A percentile compares a stretch with the other conserved stretches of the same genome.
phyloP scores from a whole-genome alignment of 2,113 vertebrate species.

The Pan paniscus region DNA sequence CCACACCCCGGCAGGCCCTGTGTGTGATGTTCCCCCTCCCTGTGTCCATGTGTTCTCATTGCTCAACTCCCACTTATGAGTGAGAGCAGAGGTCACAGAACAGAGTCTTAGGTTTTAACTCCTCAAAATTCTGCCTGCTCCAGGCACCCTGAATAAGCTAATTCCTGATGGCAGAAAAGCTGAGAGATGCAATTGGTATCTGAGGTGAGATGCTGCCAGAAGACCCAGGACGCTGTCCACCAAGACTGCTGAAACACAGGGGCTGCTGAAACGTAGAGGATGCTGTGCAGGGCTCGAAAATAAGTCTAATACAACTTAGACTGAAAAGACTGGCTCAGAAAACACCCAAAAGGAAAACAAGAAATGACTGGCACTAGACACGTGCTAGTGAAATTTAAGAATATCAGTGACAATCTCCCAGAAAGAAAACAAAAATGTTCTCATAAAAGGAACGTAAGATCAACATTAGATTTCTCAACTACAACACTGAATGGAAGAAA shows the following conservation, averaged over 20 bases:
- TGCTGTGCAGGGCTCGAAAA: too few relatives aligned
- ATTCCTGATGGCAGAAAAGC: neutral
- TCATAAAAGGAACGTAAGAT: neutral
- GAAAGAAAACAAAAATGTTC: neutral
- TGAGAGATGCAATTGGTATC: neutral
- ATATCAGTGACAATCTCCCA: neutral
- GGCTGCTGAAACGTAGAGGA: neutral
- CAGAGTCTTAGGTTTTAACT: neutral
- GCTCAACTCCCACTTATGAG: too few relatives aligned
- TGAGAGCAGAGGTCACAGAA: too few relatives aligned
- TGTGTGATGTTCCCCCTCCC: too few relatives aligned
- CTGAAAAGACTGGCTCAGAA: neutral
- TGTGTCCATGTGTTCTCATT: too few relatives aligned
- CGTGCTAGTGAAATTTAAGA: neutral
- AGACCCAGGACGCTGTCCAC: accelerated
- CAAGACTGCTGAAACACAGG: too few relatives aligned
- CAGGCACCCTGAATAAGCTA: neutral
- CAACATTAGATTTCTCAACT: neutral
- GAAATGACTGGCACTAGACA: neutral
- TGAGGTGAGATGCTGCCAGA: neutral
- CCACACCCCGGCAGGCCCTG: too few relatives aligned
- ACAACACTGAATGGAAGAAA: neutral
- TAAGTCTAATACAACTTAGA: neutral
- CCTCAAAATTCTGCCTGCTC: neutral
- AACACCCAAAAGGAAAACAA: neutral